phyloP scores from a whole-genome alignment of 2,797 vertebrate genomes.

The Ciconia nigra region DNA sequence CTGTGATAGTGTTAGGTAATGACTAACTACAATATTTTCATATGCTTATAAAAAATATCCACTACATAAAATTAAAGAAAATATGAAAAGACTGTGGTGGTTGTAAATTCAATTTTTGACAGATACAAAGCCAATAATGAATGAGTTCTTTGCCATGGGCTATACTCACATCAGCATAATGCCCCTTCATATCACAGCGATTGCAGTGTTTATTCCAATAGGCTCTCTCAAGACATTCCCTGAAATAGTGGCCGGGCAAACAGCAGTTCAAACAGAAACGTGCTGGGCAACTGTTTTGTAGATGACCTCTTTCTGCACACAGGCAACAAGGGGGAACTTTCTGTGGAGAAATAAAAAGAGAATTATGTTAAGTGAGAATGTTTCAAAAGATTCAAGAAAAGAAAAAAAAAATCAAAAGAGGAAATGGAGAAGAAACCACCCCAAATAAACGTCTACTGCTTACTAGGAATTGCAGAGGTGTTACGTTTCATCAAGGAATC shows the following conservation, averaged over 20 bases:
- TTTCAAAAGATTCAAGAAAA: neutral
- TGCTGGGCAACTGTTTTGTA: slow-evolving; percentile 76
- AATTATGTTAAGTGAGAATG: neutral
- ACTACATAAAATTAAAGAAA: neutral
- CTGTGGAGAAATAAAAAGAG: slow-evolving; percentile 60
- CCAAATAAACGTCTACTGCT: neutral
- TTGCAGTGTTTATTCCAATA: slow-evolving; percentile 86
- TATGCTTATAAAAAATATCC: neutral
- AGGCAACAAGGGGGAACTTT: slow-evolving; percentile 83
- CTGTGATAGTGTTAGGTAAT: neutral
- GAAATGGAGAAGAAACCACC: neutral
- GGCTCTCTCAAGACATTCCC: slow-evolving; percentile 81
- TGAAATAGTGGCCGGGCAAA: slow-evolving; percentile 82
- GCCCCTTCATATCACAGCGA: slow-evolving; percentile 88
- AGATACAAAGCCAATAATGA: fast-evolving
- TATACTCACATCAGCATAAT: slow-evolving; percentile 89
- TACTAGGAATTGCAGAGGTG: neutral
- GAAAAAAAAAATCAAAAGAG: neutral
- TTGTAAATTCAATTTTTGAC: neutral
- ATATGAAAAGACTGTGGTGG: fast-evolving
- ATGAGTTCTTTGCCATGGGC: neutral
- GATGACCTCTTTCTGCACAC: slow-evolving; percentile 84
- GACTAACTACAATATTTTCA: neutral
- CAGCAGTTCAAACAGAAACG: slow-evolving; percentile 88
- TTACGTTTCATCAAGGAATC: neutral